Evolutionary conservation across 2,888 invertebrate genomes (phyloP).

Genomic region (Ethmia dodecea): DNA sequence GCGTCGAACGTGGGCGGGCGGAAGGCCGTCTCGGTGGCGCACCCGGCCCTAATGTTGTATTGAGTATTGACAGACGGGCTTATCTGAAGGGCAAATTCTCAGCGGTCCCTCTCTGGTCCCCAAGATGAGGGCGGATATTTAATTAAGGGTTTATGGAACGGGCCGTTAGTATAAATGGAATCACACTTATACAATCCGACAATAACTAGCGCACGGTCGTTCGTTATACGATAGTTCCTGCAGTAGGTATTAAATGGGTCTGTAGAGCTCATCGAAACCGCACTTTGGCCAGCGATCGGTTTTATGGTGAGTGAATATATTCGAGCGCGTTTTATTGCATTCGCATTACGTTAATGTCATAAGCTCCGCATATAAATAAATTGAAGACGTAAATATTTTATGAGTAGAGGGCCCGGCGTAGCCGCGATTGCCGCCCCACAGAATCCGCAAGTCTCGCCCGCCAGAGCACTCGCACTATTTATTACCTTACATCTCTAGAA

Average conservation of each 20-base stretch:
- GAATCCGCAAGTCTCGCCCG: slow-evolving; percentile 31
- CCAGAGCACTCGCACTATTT: slow-evolving; percentile 30
- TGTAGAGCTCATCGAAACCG: not conserved
- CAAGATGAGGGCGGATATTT: not conserved
- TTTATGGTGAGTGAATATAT: slow-evolving; percentile 44
- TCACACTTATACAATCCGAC: too few relatives aligned
- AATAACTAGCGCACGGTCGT: too few relatives aligned
- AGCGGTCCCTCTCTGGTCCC: slow-evolving; percentile 11
- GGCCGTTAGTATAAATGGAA: too few relatives aligned
- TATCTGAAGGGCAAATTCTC: slow-evolving; percentile 31
- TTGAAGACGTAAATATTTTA: slow-evolving; percentile 47
- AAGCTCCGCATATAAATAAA: slow-evolving; percentile 47
- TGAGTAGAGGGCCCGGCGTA: slow-evolving; percentile 23
- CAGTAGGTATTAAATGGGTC: not conserved
- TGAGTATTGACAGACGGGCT: slow-evolving; percentile 33
- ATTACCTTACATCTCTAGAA: slow-evolving; percentile 26
- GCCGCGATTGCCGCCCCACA: slow-evolving; percentile 23
- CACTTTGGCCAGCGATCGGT: slow-evolving; percentile 21
- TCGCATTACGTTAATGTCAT: slow-evolving; percentile 51
- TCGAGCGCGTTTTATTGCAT: slow-evolving; percentile 45
- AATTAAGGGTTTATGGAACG: not conserved
- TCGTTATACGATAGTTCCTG: not conserved
- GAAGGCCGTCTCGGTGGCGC: slow-evolving; percentile 34
- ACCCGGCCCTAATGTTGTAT: slow-evolving; percentile 34
- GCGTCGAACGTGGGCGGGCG: slow-evolving; percentile 27